A percentile compares a stretch with the other conserved stretches of the same genome.
phyloP scores from a whole-genome alignment of 2,113 vertebrate genomes.

The Oostethus manadensis region DNA sequence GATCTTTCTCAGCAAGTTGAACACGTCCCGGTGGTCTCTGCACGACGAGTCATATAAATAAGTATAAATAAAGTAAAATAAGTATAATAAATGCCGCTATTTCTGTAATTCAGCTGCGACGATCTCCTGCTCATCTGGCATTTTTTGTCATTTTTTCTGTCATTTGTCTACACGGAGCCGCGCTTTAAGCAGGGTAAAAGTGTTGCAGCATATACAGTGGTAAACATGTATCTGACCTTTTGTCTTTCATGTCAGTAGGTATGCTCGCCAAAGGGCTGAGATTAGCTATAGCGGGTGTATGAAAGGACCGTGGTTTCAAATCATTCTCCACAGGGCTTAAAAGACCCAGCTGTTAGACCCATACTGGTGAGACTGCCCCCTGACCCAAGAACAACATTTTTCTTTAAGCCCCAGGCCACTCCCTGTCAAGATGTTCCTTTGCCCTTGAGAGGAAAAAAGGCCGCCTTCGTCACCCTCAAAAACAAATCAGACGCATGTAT shows the following conservation, averaged over 20 bases:
- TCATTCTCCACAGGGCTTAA: slow-evolving; percentile 62
- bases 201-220: not conserved
- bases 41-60: too few species aligned
- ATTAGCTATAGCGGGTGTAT: slow-evolving; percentile 60
- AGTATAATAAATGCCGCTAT: too few species aligned
- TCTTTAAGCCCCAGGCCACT: slow-evolving; percentile 57
- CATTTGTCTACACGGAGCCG: too few species aligned
- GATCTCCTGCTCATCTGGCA: too few species aligned
- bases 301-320: slow-evolving; percentile 63
- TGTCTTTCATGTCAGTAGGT: slow-evolving; percentile 48
- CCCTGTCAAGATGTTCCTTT: slow-evolving; percentile 53
- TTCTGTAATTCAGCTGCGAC: too few species aligned
- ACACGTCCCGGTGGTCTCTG: too few species aligned
- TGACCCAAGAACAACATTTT: slow-evolving; percentile 61
- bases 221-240: slow-evolving; percentile 44
- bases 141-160: too few species aligned
- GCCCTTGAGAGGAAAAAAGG: slow-evolving; percentile 47
- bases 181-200: slow-evolving; percentile 16
- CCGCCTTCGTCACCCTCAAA: slow-evolving; percentile 15
- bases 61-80: too few species aligned
- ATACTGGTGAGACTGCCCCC: slow-evolving; percentile 58
- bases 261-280: slow-evolving; percentile 31
- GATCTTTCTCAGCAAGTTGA: too few species aligned
- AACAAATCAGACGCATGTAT: slow-evolving; percentile 1
- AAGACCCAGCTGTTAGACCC: slow-evolving; percentile 68